phyloP scores from a whole-genome alignment of 2,113 vertebrate genomes.

The Madoqua kirkii region DNA sequence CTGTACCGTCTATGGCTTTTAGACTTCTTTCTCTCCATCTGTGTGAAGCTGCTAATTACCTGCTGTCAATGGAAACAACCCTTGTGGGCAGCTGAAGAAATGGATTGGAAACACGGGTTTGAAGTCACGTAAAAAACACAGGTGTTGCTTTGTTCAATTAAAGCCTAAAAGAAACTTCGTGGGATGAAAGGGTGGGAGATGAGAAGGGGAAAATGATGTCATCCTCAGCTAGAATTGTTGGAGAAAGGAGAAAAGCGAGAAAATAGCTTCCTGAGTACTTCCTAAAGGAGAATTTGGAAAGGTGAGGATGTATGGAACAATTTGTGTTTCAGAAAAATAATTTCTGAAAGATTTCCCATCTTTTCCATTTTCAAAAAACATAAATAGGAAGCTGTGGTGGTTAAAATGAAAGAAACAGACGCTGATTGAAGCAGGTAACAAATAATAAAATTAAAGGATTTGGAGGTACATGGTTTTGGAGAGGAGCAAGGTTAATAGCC shows the following conservation, averaged over 20 bases:
- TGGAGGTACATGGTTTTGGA: not conserved
- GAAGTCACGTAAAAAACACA: conserved; percentile 60
- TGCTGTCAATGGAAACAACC: conserved; percentile 66
- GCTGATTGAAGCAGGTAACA: not conserved
- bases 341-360: not conserved
- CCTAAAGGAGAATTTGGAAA: not conserved
- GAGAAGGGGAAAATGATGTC: not conserved
- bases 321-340: not conserved
- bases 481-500: not conserved
- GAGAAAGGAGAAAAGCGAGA: not conserved
- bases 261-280: conserved; percentile 32
- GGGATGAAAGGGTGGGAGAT: conserved; percentile 47
- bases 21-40: not conserved
- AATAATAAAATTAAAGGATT: not conserved
- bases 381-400: not conserved
- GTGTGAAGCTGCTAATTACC: conserved; percentile 68
- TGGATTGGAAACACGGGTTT: conserved; percentile 50
- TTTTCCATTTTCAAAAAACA: not conserved
- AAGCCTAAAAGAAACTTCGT: conserved; percentile 40
- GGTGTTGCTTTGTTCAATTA: conserved; percentile 70
- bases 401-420: not conserved
- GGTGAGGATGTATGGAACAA: not conserved
- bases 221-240: not conserved
- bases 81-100: conserved; percentile 48
- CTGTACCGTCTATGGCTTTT: not conserved